Evolutionary conservation across 2,888 invertebrate genomes (phyloP), one percentile per base, ranked within the genome.

Genomic region (Andrena minutula): DNA sequence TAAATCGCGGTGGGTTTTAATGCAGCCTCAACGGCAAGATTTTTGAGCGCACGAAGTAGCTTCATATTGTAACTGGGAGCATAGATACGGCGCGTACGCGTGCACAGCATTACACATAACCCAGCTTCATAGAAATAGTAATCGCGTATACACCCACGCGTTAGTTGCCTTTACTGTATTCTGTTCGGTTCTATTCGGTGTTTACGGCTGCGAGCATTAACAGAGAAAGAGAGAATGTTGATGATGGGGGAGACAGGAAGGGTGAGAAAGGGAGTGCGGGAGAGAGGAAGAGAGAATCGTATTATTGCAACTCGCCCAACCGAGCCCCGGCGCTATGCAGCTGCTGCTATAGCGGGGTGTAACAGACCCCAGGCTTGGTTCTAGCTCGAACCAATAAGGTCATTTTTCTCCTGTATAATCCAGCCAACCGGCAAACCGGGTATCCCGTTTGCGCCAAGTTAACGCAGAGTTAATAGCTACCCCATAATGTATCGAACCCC

Each of bases 121-220:
- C 61, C 60, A 73, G 75, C 41, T 75, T 70, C 75, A 69, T 74
- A 70, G 76, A 65, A 77, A 72, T 78, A 77, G 79, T 86, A 86
- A 84, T 88, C 87, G 79, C 65, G 70, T 73, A 75, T 79, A 83
- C 75, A 79, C 79, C 82, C 80, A 69, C 82, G 71, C 88, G 84
- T 84, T 82, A 76, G 86, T 87, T 88, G 90, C 92, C 91, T 92
- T 91, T 91, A 90, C 87, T 89, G 90, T 90, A 91, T 89, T 90
- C 92, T 90, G 88, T 91, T 92, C 90, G 91, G 88, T 91, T 89
- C 92, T 91, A 90, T 90, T 90, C 90, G 91, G 89, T 92, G 91
- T 92, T 92, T 91, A 92, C 90, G 91, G 90, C 89, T 89, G 85
- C 83, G 79, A 87, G 91, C 91, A 92, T 92, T 92, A 92, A 92